phyloP scores from a whole-genome alignment of 2,113 vertebrate species.

The Excalfactoria chinensis region DNA sequence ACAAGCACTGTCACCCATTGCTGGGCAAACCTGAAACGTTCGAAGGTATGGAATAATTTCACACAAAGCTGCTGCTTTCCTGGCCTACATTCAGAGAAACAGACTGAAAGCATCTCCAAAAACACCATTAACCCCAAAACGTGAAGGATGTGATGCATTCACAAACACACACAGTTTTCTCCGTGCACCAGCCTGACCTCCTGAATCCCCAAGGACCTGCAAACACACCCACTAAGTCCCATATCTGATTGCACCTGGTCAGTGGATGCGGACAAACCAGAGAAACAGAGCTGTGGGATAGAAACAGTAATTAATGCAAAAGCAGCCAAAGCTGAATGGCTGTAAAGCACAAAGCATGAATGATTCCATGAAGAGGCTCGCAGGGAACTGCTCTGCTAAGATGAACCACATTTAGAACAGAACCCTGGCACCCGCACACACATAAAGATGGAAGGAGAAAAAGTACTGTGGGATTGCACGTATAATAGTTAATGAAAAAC shows the following conservation, averaged over 20 bases:
- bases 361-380: slow-evolving; percentile 57
- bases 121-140: fast-evolving
- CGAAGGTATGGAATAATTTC: background rate
- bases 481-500: slow-evolving; percentile 45
- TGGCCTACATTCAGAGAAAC: background rate
- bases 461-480: slow-evolving; percentile 14
- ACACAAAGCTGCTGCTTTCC: background rate
- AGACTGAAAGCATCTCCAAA: background rate
- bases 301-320: slow-evolving; percentile 47
- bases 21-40: background rate
- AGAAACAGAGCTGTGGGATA: background rate
- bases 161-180: background rate
- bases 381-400: slow-evolving; percentile 23
- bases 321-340: background rate
- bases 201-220: background rate
- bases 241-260: background rate
- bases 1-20: background rate
- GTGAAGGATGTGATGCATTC: background rate
- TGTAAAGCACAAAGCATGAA: slow-evolving; percentile 63
- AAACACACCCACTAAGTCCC: background rate
- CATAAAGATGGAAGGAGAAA: slow-evolving; percentile 40
- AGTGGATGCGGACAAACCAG: slow-evolving; percentile 8
- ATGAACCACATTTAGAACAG: slow-evolving; percentile 35
- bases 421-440: slow-evolving; percentile 58
- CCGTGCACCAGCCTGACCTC: background rate